Percentiles rank a stretch among this genome's conserved stretches.
phyloP scores from a whole-genome alignment of 2,888 invertebrate genomes.

The Pseudolycoriella hygida region DNA sequence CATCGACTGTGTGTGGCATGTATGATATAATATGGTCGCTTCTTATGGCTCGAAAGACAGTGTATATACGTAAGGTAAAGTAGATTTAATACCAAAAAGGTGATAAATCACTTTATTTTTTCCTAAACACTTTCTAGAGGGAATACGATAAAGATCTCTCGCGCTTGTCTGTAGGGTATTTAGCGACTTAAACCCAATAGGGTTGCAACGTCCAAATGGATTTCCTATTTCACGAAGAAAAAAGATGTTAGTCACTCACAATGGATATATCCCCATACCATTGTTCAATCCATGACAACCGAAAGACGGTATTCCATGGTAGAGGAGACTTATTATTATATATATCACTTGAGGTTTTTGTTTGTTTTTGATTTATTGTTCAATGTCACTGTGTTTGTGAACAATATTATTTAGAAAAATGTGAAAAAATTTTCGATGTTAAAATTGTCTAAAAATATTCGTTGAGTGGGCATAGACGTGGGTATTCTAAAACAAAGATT shows the following conservation, averaged over 20 bases:
- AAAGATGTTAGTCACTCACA: too few species aligned
- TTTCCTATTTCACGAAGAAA: background rate
- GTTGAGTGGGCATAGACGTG: too few species aligned
- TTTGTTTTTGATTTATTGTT: slow-evolving; percentile 1
- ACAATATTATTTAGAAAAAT: background rate
- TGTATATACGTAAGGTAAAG: background rate
- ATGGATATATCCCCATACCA: too few species aligned
- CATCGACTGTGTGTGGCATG: too few species aligned
- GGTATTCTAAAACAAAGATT: too few species aligned
- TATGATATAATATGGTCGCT: too few species aligned
- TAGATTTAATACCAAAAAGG: slow-evolving; percentile 4
- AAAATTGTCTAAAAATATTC: background rate
- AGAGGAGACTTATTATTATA: too few species aligned
- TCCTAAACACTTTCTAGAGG: background rate
- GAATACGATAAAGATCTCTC: background rate
- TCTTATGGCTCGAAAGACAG: too few species aligned
- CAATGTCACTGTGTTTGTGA: background rate
- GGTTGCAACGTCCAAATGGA: background rate
- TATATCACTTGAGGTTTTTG: background rate
- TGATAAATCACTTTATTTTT: slow-evolving; percentile 3
- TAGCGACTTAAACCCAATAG: slow-evolving; percentile 1
- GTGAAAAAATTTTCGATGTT: background rate
- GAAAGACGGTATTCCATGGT: too few species aligned
- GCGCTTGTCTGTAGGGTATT: slow-evolving; percentile 2
- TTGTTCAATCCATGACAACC: too few species aligned